Evolutionary conservation across 2,888 invertebrate genomes (phyloP).

Genomic region (Erebia palarica): DNA sequence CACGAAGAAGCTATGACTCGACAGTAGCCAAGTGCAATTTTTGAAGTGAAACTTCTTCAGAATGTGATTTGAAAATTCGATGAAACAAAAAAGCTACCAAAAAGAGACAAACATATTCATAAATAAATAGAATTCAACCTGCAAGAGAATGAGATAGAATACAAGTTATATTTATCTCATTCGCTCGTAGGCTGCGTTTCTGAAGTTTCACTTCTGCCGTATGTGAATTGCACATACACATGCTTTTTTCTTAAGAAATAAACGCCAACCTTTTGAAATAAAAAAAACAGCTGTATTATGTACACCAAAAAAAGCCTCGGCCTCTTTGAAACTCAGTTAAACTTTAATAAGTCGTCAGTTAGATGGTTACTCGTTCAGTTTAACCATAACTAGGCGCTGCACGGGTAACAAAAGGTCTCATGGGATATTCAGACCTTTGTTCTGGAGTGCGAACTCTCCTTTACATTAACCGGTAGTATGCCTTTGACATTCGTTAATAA

Average conservation of each 20-base stretch:
- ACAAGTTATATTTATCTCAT: too few species aligned
- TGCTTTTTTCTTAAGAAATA: neutral
- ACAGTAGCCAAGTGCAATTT: too few species aligned
- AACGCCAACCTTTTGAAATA: neutral
- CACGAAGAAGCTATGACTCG: neutral
- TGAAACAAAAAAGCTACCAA: too few species aligned
- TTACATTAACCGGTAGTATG: slow-evolving; percentile 13
- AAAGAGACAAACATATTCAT: too few species aligned
- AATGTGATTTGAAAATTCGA: too few species aligned
- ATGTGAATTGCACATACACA: too few species aligned
- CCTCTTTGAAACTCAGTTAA: slow-evolving; percentile 10
- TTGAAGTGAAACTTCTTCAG: too few species aligned
- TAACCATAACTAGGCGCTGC: slow-evolving; percentile 8
- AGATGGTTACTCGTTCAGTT: slow-evolving; percentile 11
- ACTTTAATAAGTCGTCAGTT: slow-evolving; percentile 16
- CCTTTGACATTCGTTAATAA: too few species aligned
- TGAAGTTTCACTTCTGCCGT: too few species aligned
- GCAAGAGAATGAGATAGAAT: too few species aligned
- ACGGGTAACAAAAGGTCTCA: slow-evolving; percentile 16
- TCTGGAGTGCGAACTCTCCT: slow-evolving; percentile 23
- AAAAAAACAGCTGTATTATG: neutral
- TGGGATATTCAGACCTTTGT: slow-evolving; percentile 19
- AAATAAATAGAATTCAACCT: too few species aligned
- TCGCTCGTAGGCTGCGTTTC: too few species aligned
- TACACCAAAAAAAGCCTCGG: neutral